Conservation (phyloP, 2,888 invertebrate species). For the Apeira syringaria region DNA sequence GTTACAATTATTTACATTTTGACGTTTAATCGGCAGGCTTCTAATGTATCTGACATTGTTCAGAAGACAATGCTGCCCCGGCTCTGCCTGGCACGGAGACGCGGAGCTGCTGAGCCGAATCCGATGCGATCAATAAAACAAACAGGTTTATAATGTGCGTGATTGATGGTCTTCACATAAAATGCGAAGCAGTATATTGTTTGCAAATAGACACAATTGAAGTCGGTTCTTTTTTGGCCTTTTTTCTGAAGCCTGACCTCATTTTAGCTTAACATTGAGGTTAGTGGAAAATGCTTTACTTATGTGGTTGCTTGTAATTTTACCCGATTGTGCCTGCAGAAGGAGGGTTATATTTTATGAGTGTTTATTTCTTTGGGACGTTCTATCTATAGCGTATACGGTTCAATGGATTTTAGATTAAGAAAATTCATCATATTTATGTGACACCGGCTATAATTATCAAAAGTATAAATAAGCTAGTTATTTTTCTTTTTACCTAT, state of each 20-base stretch:
- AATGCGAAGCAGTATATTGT: constrained; percentile 50
- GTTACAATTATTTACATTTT: constrained; percentile 8
- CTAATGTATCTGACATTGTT: constrained; percentile 46
- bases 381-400: no score
- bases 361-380: no score
- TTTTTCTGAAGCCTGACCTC: constrained; percentile 35
- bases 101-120: constrained; percentile 42
- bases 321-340: no score
- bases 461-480: no score
- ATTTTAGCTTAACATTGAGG: constrained; percentile 11
- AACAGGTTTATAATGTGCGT: constrained; percentile 66
- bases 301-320: no score
- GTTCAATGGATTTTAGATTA: no score
- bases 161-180: constrained; percentile 65
- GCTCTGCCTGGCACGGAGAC: constrained; percentile 58
- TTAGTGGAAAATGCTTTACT: no score
- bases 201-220: constrained; percentile 37
- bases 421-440: no score
- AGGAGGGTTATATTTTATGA: no score
- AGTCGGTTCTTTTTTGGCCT: no score
- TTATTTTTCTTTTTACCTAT: no score
- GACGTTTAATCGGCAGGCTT: constrained; percentile 3
- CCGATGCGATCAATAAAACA: constrained; percentile 61
- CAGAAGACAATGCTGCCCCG: constrained; percentile 43
- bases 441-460: no score